These are phyloP conservation scores for Tenualosa ilisha DNA, from an alignment of 2,797 vertebrate species.

Conservation along the genomic window DNA sequence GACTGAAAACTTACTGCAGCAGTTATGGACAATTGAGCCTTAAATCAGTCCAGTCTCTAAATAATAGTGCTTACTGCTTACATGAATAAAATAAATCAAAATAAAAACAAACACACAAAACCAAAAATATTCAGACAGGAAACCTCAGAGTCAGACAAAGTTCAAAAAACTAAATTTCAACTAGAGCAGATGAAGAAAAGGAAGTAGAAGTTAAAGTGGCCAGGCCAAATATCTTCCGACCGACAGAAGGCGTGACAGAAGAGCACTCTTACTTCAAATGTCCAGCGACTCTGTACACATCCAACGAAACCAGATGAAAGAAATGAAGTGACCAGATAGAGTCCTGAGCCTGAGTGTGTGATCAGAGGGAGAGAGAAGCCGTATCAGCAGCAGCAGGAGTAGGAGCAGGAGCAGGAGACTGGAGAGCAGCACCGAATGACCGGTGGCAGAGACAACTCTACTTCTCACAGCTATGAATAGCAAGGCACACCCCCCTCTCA, in stretches of 20 bases:
- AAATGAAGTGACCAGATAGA: not conserved
- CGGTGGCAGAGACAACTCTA: conserved; percentile 65
- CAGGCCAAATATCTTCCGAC: not conserved
- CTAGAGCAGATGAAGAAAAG: not conserved
- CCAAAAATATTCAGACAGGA: not conserved
- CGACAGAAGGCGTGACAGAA: not conserved
- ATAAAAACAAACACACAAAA: not conserved
- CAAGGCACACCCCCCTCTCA: conserved; percentile 61
- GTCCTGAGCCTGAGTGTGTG: not conserved
- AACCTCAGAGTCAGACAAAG: not conserved
- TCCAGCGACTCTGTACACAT: not conserved
- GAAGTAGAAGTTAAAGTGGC: not conserved
- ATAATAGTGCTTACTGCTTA: not conserved
- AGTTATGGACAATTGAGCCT: not conserved
- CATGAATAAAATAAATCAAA: not conserved
- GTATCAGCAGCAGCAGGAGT: conserved; percentile 41
- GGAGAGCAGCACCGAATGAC: conserved; percentile 56
- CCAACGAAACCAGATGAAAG: not conserved
- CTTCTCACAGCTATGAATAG: conserved; percentile 76
- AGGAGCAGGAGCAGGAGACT: conserved; percentile 56
- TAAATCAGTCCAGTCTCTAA: not conserved
- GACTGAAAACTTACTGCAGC: not conserved
- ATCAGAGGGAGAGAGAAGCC: conserved; percentile 11
- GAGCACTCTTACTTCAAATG: not conserved
- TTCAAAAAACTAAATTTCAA: not conserved